Conservation (phyloP, 2,797 vertebrate species). For the Acipenser ruthenus region DNA sequence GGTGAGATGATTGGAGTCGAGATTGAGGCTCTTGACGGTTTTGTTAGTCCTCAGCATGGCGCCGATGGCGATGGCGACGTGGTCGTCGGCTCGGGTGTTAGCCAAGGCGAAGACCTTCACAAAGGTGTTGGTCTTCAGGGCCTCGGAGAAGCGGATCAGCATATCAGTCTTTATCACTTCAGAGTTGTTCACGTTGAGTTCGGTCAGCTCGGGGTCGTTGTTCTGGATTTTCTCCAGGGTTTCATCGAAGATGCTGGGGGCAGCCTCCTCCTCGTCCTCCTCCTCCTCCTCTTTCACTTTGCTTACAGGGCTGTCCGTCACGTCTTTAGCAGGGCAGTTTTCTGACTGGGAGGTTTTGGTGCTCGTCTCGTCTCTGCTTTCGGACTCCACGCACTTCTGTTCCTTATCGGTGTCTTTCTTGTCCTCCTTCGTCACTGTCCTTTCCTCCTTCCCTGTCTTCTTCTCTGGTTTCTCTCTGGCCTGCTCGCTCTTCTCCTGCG, state of each 20-base stretch:
- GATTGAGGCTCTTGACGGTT: conserved; percentile 81
- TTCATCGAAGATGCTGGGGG: conserved; percentile 86
- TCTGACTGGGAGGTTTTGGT: conserved; percentile 30
- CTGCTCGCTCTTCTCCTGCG: conserved; percentile 11
- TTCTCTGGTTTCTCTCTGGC: conserved; percentile 26
- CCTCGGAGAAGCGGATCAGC: conserved; percentile 82
- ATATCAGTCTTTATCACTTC: conserved; percentile 90
- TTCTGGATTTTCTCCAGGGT: conserved; percentile 75
- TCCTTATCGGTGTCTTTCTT: conserved; percentile 38
- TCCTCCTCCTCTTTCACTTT: conserved; percentile 35
- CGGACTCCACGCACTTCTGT: conserved; percentile 21
- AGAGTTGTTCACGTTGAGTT: conserved; percentile 94
- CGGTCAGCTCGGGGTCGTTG: conserved; percentile 69
- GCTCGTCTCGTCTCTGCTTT: background rate
- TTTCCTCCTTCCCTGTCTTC: conserved; percentile 32
- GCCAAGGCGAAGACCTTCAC: conserved; percentile 82
- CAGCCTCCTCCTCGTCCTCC: conserved; percentile 65
- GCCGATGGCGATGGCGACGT: conserved; percentile 85
- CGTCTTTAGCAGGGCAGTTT: conserved; percentile 43
- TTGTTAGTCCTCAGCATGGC: conserved; percentile 80
- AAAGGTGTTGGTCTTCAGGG: conserved; percentile 75
- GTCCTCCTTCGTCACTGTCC: conserved; percentile 29
- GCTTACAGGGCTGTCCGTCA: conserved; percentile 27
- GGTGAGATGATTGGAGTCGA: conserved; percentile 95
- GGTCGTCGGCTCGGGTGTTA: conserved; percentile 90